Base-by-base conservation (phyloP, 2,888 invertebrate genomes). In the Lordiphosa andalusiaca region DNA sequence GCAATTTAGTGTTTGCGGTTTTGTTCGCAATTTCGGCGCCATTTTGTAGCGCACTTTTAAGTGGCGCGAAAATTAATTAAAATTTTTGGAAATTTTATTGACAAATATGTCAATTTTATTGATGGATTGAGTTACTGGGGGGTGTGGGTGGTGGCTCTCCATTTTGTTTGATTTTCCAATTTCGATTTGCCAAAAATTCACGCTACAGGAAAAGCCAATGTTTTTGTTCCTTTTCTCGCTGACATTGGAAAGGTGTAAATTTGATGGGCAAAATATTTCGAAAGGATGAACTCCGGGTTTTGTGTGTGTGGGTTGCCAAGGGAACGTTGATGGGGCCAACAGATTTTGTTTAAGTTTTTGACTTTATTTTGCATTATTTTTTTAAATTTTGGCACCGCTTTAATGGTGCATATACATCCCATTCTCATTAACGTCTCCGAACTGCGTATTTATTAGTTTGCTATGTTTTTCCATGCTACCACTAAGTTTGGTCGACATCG, bases 61-160 rank as follows among this genome's bases (percentile, higher is more conserved):
- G 84, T 83, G 76, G 81, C 76, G 84, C 73, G 81, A 83, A 80
- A 76, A 76, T 83, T 76, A 83, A 76, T 83, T 83, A 80, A 80
- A 76, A 76, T 83, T 63, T 63, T 80, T 60, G 61, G 63, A 58
- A 72, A 80, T 72, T 69, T 69, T 75, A 83, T 76, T 75, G 84
- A 76, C 80, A 76, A 71, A 82, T 78, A 66, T 78, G 71, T 66
- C 83, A 76, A 56, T 64, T 60, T 74, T 47, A 78, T 74, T 77
- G 58, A 44, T 7, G 6, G 10, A 12, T 7, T 25, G 16, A 16
- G 13, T 37, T 10, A 2, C 37, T 39, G 36, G 6, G 25, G 9
- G 9, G 2, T 30, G 30, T 3, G 1, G 1, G 7, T 2, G 30
- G 30, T 6, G 16, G 13, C 39, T 21, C 12, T 44, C 13, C 16